Conservation (phyloP, 2,113 vertebrate species). For the Hemiscyllium ocellatum region DNA sequence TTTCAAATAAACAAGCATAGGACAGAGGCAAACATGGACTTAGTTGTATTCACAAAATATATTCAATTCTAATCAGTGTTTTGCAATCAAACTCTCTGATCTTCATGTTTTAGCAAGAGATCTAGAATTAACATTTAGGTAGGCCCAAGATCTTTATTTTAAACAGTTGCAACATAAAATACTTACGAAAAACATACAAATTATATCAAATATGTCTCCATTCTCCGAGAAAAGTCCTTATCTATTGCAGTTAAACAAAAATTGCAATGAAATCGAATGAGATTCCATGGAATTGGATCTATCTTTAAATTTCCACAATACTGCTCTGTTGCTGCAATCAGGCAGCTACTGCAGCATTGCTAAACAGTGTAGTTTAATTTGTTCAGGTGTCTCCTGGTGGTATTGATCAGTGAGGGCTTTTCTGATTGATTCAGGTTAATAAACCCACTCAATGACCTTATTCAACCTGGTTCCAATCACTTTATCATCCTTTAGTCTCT, state of each 20-base stretch:
- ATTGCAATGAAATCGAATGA: background rate
- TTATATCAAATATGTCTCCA: background rate
- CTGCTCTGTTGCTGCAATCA: background rate
- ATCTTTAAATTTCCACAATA: background rate
- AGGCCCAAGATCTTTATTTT: background rate
- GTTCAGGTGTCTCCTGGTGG: too few species aligned
- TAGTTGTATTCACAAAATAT: too few species aligned
- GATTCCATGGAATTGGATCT: background rate
- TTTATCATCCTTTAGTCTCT: too few species aligned
- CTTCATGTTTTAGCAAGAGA: background rate
- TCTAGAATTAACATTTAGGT: background rate
- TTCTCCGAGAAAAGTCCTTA: too few species aligned
- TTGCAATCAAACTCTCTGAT: background rate
- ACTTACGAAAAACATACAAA: background rate
- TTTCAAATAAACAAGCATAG: too few species aligned
- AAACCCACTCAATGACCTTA: too few species aligned
- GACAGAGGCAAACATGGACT: too few species aligned
- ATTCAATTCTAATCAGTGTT: too few species aligned
- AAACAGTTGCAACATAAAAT: background rate
- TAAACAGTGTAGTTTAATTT: background rate
- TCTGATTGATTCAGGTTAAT: too few species aligned
- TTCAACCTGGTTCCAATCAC: too few species aligned
- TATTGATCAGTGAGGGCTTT: too few species aligned
- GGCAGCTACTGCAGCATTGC: background rate
- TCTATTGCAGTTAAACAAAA: background rate